These are phyloP conservation scores for Araneus ventricosus DNA, from an alignment of 1,140 invertebrate species.

Conservation along the genomic window DNA sequence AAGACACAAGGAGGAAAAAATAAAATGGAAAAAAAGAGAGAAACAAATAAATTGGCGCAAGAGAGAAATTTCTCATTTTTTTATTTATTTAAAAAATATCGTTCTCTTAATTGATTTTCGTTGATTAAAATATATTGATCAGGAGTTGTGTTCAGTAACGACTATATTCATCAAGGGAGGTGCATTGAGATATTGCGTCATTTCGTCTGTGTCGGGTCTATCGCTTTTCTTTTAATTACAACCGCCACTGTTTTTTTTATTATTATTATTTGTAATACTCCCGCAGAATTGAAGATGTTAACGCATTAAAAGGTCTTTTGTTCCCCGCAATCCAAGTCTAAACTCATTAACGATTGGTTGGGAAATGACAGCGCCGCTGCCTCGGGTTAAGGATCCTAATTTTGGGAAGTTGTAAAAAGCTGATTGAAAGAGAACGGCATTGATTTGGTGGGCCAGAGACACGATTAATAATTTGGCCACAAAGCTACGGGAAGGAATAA, in stretches of 20 bases:
- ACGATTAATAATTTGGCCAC: no score
- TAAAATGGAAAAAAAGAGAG: not conserved
- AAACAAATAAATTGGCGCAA: slow-evolving; percentile 15
- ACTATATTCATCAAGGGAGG: slow-evolving; percentile 52
- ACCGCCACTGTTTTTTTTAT: not conserved
- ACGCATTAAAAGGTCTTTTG: not conserved
- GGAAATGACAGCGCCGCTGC: not conserved
- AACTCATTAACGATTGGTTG: not conserved
- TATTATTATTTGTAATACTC: not conserved
- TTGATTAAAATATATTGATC: slow-evolving; percentile 67
- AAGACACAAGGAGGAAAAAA: not conserved
- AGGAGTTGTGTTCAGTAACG: slow-evolving; percentile 1
- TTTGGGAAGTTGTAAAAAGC: not conserved
- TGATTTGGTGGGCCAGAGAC: no score
- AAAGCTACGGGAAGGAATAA: no score
- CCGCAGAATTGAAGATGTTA: not conserved
- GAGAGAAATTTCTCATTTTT: not conserved
- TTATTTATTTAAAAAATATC: slow-evolving; percentile 30
- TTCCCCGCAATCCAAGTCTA: not conserved
- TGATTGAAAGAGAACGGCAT: not conserved
- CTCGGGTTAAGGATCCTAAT: not conserved
- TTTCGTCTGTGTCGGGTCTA: not conserved
- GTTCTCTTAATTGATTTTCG: slow-evolving; percentile 61
- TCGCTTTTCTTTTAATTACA: slow-evolving; percentile 11
- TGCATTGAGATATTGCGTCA: not conserved